Base-by-base conservation (phyloP, 2,888 invertebrate species). In the Priocnemis perturbator region DNA sequence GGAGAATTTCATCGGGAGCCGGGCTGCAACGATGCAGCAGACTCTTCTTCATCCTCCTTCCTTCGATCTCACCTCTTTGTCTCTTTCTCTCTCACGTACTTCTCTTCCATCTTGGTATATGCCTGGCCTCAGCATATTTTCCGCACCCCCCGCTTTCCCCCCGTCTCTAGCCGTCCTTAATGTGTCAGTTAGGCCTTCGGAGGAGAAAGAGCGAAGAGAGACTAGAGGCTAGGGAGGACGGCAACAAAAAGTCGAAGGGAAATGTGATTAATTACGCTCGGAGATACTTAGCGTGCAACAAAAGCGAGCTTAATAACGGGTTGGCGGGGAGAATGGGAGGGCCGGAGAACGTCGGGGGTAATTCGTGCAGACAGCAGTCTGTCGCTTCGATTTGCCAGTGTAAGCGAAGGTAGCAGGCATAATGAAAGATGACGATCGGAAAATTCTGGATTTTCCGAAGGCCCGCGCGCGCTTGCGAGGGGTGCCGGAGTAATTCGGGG, bases 121-220 rank as follows among this genome's bases (percentile, higher is more conserved):
- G 71, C 69, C 78, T 67, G 69, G 67, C 60, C 71, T 74, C 64
- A 57, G 67, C 76, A 77, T 44, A 72, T 78, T 78, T 74, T 72
- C 76, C 69, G 58, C 67, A 19, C 60, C 64, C 71, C 69, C 61
- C n/a, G 21, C 9, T 53, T 9, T 15, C 44, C 45, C 21, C 47
- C 19, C n/a, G 21, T 15, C 21, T 19, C 45, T 44, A 21, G 7
- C 21, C 52, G 26, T 45, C 30, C 47, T 37, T 3, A 45, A 17
- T 21, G 37, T 37, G 55, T 59, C 47, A 60, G 65, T 48, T 56
- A 65, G 44, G 68, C 65, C 53, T 67, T 57, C 20, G 21, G 4
- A 3, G 21, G 53, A 21, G 14, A 21, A 56, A 50, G 62, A 63
- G 52, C 64, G 52, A 21, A 45, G n/a, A 52, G 30, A 53, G 9